Base-by-base conservation (phyloP, 1,140 invertebrate species). In the Leptopilina clavipes region DNA sequence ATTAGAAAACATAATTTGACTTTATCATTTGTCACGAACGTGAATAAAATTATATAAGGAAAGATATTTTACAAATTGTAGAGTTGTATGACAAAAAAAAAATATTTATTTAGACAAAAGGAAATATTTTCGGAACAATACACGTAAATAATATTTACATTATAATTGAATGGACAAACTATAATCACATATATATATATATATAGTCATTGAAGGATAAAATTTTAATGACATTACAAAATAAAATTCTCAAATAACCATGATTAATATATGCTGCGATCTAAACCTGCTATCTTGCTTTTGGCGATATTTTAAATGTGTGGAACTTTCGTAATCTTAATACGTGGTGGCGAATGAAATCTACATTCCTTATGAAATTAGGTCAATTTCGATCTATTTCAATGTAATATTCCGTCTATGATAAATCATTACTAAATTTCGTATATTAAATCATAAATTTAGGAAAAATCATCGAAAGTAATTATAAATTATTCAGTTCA, bases 331-430 rank as follows among this genome's bases (percentile, higher is more conserved):
- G 48, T 52, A 31, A 70, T 17, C 70, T 70, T 52, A 25, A 37
- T 18, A 45, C 17, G 22, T 48, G 19, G 43, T 19, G 65, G 14
- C 12, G 54, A 74, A 74, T 74, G 73, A 65, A 40, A 74, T 74
- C 43, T 59, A 74, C 73, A 74, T 74, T 74, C 73, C 59, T 56
- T 37, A 44, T 74, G 37, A 48, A 74, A 59, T 74, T 48, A 19
- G 54, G 52, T 74, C 73, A 43, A 65, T 74, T 59, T 43, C 54
- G 48, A 52, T 17, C 48, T 52, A 59, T 59, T 74, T 74, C 73
- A 25, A 25, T 40, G n/a, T 40, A 40, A 40, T 9, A 40, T 52
- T 52, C 17, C 14, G 6, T 8, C 48, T 52, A 52, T 48, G 14
- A 52, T 52, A 52, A n/a, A 52, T 52, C 48, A 52, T 52, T 52